A percentile compares a stretch with the other conserved stretches of the same genome.
Conservation (phyloP, 2,888 invertebrate genomes). For the Zhengitettix transpicula region DNA sequence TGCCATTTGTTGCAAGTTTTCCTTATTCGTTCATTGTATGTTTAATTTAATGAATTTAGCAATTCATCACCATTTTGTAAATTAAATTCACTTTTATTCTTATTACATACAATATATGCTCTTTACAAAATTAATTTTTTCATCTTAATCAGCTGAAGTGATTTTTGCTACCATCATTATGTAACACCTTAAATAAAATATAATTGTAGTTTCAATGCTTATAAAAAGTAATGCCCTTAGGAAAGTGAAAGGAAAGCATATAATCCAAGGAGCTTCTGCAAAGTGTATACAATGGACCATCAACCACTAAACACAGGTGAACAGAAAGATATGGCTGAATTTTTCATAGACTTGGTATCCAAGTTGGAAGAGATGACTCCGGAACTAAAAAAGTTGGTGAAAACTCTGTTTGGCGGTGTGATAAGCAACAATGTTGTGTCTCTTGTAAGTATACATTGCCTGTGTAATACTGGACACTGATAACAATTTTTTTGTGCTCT, state of each 20-base stretch:
- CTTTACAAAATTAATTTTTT: too few species aligned
- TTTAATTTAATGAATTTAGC: too few species aligned
- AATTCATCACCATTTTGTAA: too few species aligned
- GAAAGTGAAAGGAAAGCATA: slow-evolving; percentile 92
- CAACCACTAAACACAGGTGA: slow-evolving; percentile 91
- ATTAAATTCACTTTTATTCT: too few species aligned
- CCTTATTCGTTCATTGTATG: too few species aligned
- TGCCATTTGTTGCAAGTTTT: too few species aligned
- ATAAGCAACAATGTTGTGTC: slow-evolving; percentile 92
- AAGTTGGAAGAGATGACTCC: slow-evolving; percentile 93
- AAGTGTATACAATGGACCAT: slow-evolving; percentile 94
- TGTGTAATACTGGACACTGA: too few species aligned
- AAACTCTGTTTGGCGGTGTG: slow-evolving; percentile 82
- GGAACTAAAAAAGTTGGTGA: slow-evolving; percentile 72
- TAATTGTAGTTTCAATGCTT: background rate
- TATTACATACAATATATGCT: too few species aligned
- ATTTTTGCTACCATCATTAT: too few species aligned
- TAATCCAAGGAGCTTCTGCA: slow-evolving; percentile 88
- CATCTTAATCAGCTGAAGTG: too few species aligned
- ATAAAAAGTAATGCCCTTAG: slow-evolving; percentile 25
- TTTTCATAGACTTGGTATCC: slow-evolving; percentile 90
- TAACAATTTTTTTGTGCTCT: too few species aligned
- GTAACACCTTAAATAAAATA: too few species aligned
- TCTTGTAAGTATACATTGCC: slow-evolving; percentile 35
- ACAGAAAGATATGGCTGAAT: slow-evolving; percentile 97